Conservation (phyloP, 2,888 invertebrate species). For the Cheilosia vulpina region DNA sequence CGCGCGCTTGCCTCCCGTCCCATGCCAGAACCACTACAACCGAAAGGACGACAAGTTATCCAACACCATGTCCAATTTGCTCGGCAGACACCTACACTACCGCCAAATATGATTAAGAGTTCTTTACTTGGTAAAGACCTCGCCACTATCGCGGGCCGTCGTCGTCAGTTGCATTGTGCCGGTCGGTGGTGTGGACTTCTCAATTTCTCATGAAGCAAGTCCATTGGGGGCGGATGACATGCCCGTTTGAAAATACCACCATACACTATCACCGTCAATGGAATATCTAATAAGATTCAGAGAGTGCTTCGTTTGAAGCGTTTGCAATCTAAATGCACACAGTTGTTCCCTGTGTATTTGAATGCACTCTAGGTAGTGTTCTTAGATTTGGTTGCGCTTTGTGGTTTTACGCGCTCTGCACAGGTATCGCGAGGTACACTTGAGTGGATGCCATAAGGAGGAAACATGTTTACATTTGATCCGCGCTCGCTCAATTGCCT, state of each 20-base stretch:
- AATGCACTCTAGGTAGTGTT: constrained; percentile 16
- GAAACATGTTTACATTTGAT: constrained; percentile 73
- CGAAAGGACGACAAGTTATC: constrained; percentile 56
- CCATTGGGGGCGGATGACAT: constrained; percentile 71
- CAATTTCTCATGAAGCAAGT: constrained; percentile 47
- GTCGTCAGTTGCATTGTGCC: constrained; percentile 6
- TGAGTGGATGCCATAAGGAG: constrained; percentile 57
- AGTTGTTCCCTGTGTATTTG: constrained; percentile 37
- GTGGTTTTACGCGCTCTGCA: constrained; percentile 63
- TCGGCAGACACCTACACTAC: constrained; percentile 57
- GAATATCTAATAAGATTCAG: constrained; percentile 70
- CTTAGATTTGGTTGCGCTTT: constrained; percentile 64
- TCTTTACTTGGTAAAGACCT: constrained; percentile 74
- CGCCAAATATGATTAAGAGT: constrained; percentile 67
- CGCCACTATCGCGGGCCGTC: constrained; percentile 41
- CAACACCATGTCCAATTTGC: constrained; percentile 64
- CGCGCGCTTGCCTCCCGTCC: constrained; percentile 33
- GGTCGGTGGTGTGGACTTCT: constrained; percentile 29
- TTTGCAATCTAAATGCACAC: constrained; percentile 49
- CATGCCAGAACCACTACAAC: constrained; percentile 1
- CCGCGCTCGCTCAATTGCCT: constrained; percentile 65
- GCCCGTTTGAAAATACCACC: constrained; percentile 43
- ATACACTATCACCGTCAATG: constrained; percentile 52
- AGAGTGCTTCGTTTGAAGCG: constrained; percentile 58
- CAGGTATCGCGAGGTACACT: constrained; percentile 18